A percentile compares a stretch with the other conserved stretches of the same genome.
Conservation (phyloP, 2,888 invertebrate genomes). For the Coremacera marginata region DNA sequence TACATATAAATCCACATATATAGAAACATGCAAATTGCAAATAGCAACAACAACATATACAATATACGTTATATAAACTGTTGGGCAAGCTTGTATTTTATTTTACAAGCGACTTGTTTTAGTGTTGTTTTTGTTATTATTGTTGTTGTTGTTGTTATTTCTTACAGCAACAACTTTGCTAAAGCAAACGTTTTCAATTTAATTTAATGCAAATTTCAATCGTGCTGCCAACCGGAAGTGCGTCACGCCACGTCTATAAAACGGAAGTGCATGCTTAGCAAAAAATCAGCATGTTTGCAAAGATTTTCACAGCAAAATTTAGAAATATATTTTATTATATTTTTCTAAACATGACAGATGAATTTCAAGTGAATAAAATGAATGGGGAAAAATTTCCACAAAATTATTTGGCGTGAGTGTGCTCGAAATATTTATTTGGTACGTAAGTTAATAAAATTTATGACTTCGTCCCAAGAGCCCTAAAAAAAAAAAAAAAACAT, state of each 20-base stretch:
- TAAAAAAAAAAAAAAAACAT: too few relatives aligned
- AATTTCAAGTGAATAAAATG: not conserved
- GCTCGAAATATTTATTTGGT: too few relatives aligned
- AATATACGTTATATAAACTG: too few relatives aligned
- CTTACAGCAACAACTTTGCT: not conserved
- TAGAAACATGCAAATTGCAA: not conserved
- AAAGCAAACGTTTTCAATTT: slow-evolving; percentile 46
- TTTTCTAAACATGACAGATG: slow-evolving; percentile 19
- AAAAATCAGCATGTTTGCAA: not conserved
- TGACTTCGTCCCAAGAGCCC: too few relatives aligned
- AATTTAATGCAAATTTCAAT: slow-evolving; percentile 49
- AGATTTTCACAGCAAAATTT: slow-evolving; percentile 31
- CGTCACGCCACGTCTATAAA: not conserved
- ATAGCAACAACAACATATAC: slow-evolving; percentile 29
- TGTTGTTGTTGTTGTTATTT: not conserved
- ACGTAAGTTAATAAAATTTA: too few relatives aligned
- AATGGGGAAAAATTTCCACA: too few relatives aligned
- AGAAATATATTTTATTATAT: slow-evolving; percentile 32
- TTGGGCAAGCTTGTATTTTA: too few relatives aligned
- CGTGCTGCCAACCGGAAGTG: slow-evolving; percentile 47
- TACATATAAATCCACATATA: not conserved
- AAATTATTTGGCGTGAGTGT: too few relatives aligned
- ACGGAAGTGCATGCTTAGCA: slow-evolving; percentile 13
- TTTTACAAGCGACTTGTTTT: too few relatives aligned
- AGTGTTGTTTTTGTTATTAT: not conserved